These are phyloP conservation scores for Heptranchias perlo DNA, from an alignment of 2,113 vertebrate species.

Conservation along the genomic window DNA sequence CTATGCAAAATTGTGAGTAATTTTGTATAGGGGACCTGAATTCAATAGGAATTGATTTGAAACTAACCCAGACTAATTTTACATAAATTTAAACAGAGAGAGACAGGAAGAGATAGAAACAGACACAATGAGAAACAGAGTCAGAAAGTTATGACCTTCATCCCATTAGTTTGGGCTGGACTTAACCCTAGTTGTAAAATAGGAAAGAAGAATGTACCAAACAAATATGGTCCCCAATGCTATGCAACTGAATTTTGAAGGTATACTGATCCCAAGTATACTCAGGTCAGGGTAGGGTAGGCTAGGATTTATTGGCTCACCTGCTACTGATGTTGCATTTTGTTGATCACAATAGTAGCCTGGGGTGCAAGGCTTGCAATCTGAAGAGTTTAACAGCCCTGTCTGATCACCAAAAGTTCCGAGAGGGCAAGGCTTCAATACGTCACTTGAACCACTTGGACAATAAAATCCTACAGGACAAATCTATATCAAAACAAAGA, in stretches of 20 bases:
- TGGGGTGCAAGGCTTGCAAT: conserved; percentile 72
- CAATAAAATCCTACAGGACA: neutral
- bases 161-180: neutral
- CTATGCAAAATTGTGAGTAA: neutral
- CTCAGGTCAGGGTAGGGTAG: neutral
- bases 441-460: neutral
- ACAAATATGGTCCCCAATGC: neutral
- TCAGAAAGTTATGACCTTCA: neutral
- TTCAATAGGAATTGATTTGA: neutral
- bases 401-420: conserved; percentile 66
- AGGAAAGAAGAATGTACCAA: neutral
- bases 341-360: conserved; percentile 74
- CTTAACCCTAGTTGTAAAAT: neutral
- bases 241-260: no score
- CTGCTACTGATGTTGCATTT: conserved; percentile 55
- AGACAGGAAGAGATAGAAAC: neutral
- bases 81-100: neutral
- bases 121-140: neutral
- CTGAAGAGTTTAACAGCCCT: conserved; percentile 56
- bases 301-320: neutral
- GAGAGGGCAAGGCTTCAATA: conserved; percentile 62
- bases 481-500: neutral
- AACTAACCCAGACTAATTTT: neutral
- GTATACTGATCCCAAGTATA: neutral
- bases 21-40: neutral